Percentiles rank a stretch among this genome's conserved stretches.
phyloP scores from a whole-genome alignment of 2,888 invertebrate genomes.

The Drosophila rellima region DNA sequence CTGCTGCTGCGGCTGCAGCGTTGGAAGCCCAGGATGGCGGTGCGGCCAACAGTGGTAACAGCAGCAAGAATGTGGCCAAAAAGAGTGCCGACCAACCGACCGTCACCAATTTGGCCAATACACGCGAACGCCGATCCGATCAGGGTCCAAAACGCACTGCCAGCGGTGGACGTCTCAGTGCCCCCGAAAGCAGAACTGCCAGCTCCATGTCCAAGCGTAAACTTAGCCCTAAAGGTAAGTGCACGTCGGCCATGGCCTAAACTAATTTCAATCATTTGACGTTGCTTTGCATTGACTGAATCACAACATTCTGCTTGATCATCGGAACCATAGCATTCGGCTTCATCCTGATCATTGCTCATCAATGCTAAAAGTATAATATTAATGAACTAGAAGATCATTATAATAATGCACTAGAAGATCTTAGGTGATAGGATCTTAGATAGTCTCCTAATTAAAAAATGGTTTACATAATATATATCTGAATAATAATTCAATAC shows the following conservation, averaged over 20 bases:
- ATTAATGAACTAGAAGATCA: not conserved
- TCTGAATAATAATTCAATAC: not conserved
- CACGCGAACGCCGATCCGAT: constrained; percentile 71
- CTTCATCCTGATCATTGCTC: constrained; percentile 19
- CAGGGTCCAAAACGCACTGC: constrained; percentile 58
- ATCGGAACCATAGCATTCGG: constrained; percentile 8
- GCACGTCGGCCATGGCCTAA: not conserved
- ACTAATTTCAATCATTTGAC: constrained; percentile 10
- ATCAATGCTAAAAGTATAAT: constrained; percentile 4
- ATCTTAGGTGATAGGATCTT: not conserved
- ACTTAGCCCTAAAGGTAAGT: constrained; percentile 79
- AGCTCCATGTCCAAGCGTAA: constrained; percentile 72
- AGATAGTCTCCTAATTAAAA: not conserved
- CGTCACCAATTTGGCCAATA: constrained; percentile 46
- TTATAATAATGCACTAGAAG: not conserved
- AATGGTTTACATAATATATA: too few relatives aligned
- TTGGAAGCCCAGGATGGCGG: constrained; percentile 49
- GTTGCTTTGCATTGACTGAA: constrained; percentile 25
- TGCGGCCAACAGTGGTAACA: constrained; percentile 38
- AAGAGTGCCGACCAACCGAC: constrained; percentile 74
- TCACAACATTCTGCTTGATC: constrained; percentile 32
- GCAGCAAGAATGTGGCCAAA: constrained; percentile 78
- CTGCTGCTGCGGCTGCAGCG: constrained; percentile 29
- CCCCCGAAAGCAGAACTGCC: constrained; percentile 55
- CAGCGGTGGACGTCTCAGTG: constrained; percentile 45